Evolutionary conservation across 2,113 vertebrate genomes (phyloP).

Genomic region (Saccopteryx bilineata): DNA sequence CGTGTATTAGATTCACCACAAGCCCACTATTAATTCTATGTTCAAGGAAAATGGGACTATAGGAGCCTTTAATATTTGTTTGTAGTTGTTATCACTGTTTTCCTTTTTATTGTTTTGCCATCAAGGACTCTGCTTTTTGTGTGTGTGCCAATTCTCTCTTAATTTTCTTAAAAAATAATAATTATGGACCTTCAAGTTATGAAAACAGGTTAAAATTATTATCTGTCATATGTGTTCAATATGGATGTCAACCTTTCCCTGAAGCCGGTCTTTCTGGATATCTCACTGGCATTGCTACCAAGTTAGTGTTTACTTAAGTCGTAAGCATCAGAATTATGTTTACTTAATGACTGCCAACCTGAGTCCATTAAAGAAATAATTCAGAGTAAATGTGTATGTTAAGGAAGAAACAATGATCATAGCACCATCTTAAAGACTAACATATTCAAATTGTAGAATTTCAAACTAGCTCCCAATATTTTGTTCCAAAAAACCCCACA

Average conservation of each 20-base stretch:
- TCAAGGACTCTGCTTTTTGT: neutral
- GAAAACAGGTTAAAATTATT: constrained; percentile 5
- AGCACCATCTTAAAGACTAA: neutral
- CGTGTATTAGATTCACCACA: neutral
- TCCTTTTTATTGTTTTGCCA: neutral
- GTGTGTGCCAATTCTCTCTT: neutral
- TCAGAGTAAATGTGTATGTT: neutral
- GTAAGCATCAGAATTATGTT: constrained; percentile 22
- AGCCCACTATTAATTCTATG: neutral
- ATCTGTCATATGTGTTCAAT: neutral
- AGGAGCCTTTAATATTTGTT: neutral
- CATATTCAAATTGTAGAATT: neutral
- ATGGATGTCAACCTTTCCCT: neutral
- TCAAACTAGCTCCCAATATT: neutral
- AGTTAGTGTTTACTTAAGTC: constrained; percentile 43
- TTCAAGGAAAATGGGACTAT: neutral
- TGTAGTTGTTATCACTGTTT: neutral
- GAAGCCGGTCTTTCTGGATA: neutral
- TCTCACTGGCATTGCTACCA: neutral
- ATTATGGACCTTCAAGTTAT: neutral
- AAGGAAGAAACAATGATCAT: neutral
- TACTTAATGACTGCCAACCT: neutral
- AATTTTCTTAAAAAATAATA: constrained; percentile 36
- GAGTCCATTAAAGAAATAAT: constrained; percentile 19
- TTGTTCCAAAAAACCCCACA: neutral